Evolutionary conservation across 2,113 vertebrate genomes (phyloP).

Genomic region (Morone chrysops): DNA sequence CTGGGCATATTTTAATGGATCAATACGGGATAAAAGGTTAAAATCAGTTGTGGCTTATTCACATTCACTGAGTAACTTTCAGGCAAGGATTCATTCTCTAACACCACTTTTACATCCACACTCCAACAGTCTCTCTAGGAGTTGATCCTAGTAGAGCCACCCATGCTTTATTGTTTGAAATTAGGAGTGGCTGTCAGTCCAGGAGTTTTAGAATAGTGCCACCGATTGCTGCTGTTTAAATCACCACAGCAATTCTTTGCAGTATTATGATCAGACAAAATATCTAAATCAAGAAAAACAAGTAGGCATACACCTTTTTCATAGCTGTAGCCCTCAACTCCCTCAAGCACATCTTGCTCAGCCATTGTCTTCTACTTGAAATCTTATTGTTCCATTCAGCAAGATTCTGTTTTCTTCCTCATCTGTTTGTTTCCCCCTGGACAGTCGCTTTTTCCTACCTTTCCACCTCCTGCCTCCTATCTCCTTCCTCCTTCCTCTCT

Average conservation of each 20-base stretch:
- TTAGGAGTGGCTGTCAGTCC: neutral
- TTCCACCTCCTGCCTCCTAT: slow-evolving; percentile 44
- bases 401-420: slow-evolving; percentile 81
- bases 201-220: neutral
- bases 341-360: slow-evolving; percentile 34
- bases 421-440: slow-evolving; percentile 87
- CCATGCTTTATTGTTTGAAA: neutral
- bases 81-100: too few species aligned
- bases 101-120: too few species aligned
- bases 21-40: too few species aligned
- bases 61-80: too few species aligned
- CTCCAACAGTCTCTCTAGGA: too few species aligned
- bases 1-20: too few species aligned
- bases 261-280: neutral
- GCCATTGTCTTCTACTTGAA: slow-evolving; percentile 43
- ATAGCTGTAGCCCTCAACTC: slow-evolving; percentile 47
- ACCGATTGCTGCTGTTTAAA: slow-evolving; percentile 10
- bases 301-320: neutral
- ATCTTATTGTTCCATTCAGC: slow-evolving; percentile 65
- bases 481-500: slow-evolving; percentile 51
- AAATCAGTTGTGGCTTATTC: too few species aligned
- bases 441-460: slow-evolving; percentile 63
- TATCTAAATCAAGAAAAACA: slow-evolving; percentile 12
- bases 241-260: neutral
- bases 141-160: neutral